Evolutionary conservation across 2,888 invertebrate species (phyloP).

Genomic region (Pogonocherus hispidulus): DNA sequence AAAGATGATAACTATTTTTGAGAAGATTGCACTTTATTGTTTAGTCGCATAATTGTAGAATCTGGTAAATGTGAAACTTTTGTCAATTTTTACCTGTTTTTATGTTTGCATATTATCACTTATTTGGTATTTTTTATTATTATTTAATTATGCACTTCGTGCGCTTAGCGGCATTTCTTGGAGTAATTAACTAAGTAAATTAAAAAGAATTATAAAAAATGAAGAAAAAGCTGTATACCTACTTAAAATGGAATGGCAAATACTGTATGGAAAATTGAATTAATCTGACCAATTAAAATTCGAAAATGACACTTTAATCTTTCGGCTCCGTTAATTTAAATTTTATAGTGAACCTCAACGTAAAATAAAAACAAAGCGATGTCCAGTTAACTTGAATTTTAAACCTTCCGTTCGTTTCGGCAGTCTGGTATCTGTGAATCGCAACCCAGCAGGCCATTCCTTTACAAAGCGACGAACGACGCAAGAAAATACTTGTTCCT

Average conservation of each 20-base stretch:
- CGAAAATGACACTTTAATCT: slow-evolving; percentile 1
- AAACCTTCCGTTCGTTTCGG: slow-evolving; percentile 11
- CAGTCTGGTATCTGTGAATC: slow-evolving; percentile 18
- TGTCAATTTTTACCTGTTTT: no score
- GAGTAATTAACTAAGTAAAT: no score
- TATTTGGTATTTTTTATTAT: no score
- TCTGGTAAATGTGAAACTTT: no score
- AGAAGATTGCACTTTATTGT: no score
- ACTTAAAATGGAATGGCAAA: background rate
- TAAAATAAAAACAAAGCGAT: slow-evolving; percentile 12
- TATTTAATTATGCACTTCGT: no score
- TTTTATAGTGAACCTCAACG: background rate
- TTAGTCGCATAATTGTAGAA: no score
- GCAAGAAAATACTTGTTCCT: slow-evolving; percentile 19
- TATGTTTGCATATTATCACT: no score
- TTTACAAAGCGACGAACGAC: background rate
- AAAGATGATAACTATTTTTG: no score
- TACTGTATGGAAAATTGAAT: background rate
- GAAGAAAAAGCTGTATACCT: no score
- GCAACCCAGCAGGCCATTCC: slow-evolving; percentile 10
- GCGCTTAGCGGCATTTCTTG: no score
- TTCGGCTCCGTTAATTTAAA: background rate
- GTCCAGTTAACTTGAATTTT: background rate
- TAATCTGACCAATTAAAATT: slow-evolving; percentile 17
- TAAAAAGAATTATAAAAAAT: no score